Base-by-base conservation (phyloP, 2,888 invertebrate species). In the Habroteleia sp. region DNA sequence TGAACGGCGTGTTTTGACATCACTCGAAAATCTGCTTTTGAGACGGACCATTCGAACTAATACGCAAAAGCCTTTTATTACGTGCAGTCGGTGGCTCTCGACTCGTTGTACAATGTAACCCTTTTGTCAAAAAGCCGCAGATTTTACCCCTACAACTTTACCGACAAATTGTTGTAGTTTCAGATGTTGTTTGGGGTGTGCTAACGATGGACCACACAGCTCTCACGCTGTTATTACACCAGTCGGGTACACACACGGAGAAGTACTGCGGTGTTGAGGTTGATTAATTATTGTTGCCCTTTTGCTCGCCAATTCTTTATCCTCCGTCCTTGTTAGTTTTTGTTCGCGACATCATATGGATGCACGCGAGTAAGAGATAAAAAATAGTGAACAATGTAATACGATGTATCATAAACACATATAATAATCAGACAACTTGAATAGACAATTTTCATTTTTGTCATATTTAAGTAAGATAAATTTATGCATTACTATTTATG, bases 251-350 rank as follows among this genome's bases (percentile, higher is more conserved):
- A 60, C 56, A 77, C 72, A 60, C 56, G 80, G 80, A 77, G 81
- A 77, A 79, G 77, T 76, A 31, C 39, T 75, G 66, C 60, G 78
- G 79, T 77, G 79, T 80, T 81, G 82, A 79, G 74, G 77, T 81
- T 83, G 83, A 83, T 83, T 83, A 83, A 83, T 83, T 83, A 83
- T 83, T 79, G 81, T 81, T 56, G 62, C 54, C 44, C 41, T 42
- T 69, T 46, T 56, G 14, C 35, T 23, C 35, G 37, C 35, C 44
- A 54, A 54, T 65, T 65, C 35, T 65, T 54, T 75, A 54, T 71
- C 76, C 74, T 71, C 76, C 77, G 39, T 78, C 73, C 78, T 73
- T 60, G 56, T 74, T 14, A n/a, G 72, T 71, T 60, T 50, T 23
- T 33, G 77, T 37, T 76, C 77, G 74, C 81, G 76, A 79, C 80